A percentile compares a stretch with the other conserved stretches of the same genome.
Evolutionary conservation across 1,140 invertebrate genomes (phyloP).

Genomic region (Ceratosolen solmsi): DNA sequence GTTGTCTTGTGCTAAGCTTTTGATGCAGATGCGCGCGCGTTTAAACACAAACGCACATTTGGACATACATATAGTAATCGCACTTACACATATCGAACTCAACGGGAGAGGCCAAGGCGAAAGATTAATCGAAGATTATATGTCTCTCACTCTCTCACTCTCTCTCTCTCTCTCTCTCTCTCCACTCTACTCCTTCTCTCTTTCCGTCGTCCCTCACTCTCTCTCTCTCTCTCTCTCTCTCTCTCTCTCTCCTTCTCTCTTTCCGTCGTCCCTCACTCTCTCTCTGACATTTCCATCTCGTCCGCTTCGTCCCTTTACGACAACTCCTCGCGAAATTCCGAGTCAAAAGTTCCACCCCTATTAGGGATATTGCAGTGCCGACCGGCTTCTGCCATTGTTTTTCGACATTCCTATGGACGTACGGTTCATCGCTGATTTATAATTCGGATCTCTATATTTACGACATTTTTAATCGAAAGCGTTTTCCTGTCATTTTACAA

Average conservation of each 20-base stretch:
- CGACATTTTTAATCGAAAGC: too few species aligned
- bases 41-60: conserved; percentile 42
- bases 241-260: conserved; percentile 29
- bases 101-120: background rate
- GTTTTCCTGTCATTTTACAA: too few species aligned
- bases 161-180: too few species aligned
- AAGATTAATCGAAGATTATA: conserved; percentile 52
- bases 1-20: conserved; percentile 57
- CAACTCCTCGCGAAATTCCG: conserved; percentile 16
- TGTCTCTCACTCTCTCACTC: too few species aligned
- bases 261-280: conserved; percentile 1
- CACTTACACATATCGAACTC: background rate
- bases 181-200: conserved; percentile 26
- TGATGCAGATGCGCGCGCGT: conserved; percentile 50
- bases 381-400: conserved; percentile 30
- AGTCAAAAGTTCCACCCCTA: conserved; percentile 26
- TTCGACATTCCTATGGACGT: conserved; percentile 7
- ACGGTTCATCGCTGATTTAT: background rate
- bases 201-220: background rate
- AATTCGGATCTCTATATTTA: background rate
- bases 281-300: background rate
- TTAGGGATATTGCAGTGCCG: background rate
- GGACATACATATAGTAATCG: background rate
- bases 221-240: too few species aligned
- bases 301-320: background rate